Percentiles rank a stretch among this genome's conserved stretches.
These are phyloP conservation scores for Sciurus carolinensis DNA, from an alignment of 2,797 vertebrate genomes.

Conservation along the genomic window DNA sequence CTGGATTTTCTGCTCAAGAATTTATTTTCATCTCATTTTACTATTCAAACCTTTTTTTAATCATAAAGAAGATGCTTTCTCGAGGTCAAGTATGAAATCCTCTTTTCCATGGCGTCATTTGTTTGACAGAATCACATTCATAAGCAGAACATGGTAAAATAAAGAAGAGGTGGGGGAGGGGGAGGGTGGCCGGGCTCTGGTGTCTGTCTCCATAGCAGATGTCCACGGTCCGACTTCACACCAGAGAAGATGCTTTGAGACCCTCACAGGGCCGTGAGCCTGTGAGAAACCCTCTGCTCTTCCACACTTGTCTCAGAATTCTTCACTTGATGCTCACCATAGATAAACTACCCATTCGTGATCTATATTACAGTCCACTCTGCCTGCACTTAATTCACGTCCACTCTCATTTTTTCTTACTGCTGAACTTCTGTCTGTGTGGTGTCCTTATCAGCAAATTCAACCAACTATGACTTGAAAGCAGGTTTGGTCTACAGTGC, in stretches of 20 bases:
- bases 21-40: background rate
- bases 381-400: background rate
- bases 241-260: background rate
- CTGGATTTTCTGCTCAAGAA: background rate
- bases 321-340: background rate
- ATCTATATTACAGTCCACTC: background rate
- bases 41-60: conserved; percentile 8
- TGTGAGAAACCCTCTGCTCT: background rate
- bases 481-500: background rate
- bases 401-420: background rate
- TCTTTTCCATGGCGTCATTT: background rate
- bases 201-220: background rate
- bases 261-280: background rate
- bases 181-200: background rate
- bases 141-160: conserved; percentile 26
- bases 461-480: no score
- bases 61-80: background rate
- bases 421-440: no score
- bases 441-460: no score
- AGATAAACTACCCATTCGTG: background rate
- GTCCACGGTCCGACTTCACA: background rate
- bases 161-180: background rate
- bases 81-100: conserved; percentile 8
- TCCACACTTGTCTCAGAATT: background rate
- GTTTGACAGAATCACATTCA: conserved; percentile 20